Evolutionary conservation across 2,797 vertebrate species (phyloP), one percentile per base, ranked within the genome.

Genomic region (Anableps anableps): DNA sequence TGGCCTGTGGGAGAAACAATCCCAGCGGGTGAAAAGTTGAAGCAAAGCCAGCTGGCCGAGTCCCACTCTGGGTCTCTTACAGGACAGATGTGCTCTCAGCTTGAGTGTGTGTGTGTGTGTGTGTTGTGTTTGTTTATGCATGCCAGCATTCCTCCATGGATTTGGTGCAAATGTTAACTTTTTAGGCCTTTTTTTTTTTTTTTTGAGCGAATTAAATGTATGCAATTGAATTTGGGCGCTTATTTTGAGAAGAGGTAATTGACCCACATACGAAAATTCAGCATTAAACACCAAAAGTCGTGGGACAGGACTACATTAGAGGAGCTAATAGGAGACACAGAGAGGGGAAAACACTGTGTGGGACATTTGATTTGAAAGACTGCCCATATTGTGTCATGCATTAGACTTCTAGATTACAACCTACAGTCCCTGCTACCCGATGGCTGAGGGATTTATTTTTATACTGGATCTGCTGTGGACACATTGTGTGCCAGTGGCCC

Each of bases 1-100:
- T 93, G 93, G 94, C 93, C 95, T 94, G 94, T 93, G 93, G 89
- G 93, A 95, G 90, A 92, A 92, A 85, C 87, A 86, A 92, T 95
- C 92, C 93, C 92, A 86, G 73, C 88, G 93, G 93, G 88, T 91
- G 89, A 94, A 88, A 85, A 88, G 83, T 86, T 94, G 94, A 95
- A 92, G 87, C 79, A 74, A 82, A 90, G 92, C 94, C 95, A 95
- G 90, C 94, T 95, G 93, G 94, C 92, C 86, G 82, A 84, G 87
- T 89, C 82, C 83, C 75, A 26, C 89, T 90, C 86, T 84, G 88
- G 88, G 89, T 92, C 88, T 93, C 90, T 91, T 86, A 86, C 86
- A 86, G 91, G 90, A 87, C 93, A 94, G 93, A 93, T 94, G 94
- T 91, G 92, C 77, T 88, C 88, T 89, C 71, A 70, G 81, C 64